Base-by-base conservation (phyloP, 2,888 invertebrate genomes). In the Nemurella pictetii region DNA sequence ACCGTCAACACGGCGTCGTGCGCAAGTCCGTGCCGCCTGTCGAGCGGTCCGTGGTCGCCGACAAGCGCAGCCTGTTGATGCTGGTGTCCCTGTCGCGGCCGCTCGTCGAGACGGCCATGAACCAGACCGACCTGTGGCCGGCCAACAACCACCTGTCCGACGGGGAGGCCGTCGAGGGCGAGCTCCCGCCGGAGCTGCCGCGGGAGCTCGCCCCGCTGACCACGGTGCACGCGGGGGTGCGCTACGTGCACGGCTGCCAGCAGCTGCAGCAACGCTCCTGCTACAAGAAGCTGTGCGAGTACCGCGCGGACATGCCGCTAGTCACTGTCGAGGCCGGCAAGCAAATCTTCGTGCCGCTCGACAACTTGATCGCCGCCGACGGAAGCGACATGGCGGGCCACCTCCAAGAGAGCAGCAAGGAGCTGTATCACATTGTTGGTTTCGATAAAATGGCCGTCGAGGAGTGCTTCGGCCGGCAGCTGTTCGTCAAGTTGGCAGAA, bases 281-380 rank as follows among this genome's bases (percentile, higher is more conserved):
- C 72, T 30, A 72, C 20, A 15, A 72, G 20, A 15, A 72, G 15
- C 12, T 20, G 15, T 82, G 82, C 29, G 9, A 15, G 15, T 72
- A 27, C 73, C 1, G 7, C 20, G 72, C 82, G 7, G 72, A 82
- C 72, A 12, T 25, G 2, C 27, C 72, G 0, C 0, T 80, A 27
- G 20, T 82, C 28, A 29, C 26, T 0, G 36, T n/a, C 25, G 26
- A 35, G 4, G 35, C 9, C 27, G 75, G 75, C 36, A 80, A 35
- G 26, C 15, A 82, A 0, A 28, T 82, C 26, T 72, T 27, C 29
- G 72, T 82, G 0, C 55, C 82, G 1, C 15, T 72, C 2, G 29
- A 55, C 28, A 82, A 82, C 72, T 82, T 55, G 28, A 26, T 82
- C 72, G 72, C 82, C 12, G 82, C 82, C n/a, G 27, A 82, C 73